Base-by-base conservation (phyloP, 2,797 vertebrate species). In the Micrastur ruficollis region DNA sequence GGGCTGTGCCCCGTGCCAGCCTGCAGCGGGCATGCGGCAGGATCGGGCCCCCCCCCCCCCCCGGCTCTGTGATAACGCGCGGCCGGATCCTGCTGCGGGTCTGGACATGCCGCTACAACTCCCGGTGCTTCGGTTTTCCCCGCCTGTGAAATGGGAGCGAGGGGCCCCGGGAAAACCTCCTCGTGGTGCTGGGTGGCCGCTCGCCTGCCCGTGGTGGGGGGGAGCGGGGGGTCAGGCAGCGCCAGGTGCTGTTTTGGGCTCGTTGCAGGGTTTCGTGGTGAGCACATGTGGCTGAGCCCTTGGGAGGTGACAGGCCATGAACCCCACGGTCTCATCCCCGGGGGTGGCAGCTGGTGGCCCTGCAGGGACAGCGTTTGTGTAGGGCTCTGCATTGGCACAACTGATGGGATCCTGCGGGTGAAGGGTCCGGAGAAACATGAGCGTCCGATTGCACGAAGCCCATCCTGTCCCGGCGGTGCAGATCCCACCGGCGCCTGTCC, bases 1-100 rank as follows among this genome's bases (percentile, higher is more conserved):
- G 78, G 94, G 92, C 95, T 9, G 18, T 96, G 96, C 86, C 94
- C 95, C 47, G 23, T 14, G 29, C 92, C 81, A 85, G 91, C 83
- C 87, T 82, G 93, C 85, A 87, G 93, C 53, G 36, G 83, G 81
- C 91, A 79, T 5, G 9, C 13, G 12, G 81, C 90, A 67, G 70
- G 52, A 42, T 42, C 42, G 42, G 13, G 26, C 50, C 46, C 62
- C 34, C 34, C n/a, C 5, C 11, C 17, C 3, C 62, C 34, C 34
- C n/a, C 5, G 8, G 11, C 3, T 25, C 66, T 2, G 38, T 5
- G 78, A 94, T 93, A 95, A 61, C 32, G 25, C 10, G 4, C 13
- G 47, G 66, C 90, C 63, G 67, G 74, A 92, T 96, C 76, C 56
- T 22, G 89, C 93, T 70, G 84, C 95, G 67, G 90, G 94, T 86